Percentiles rank a stretch among this genome's conserved stretches.
Evolutionary conservation across 2,888 invertebrate species (phyloP).

Genomic region (Beris morrisii): DNA sequence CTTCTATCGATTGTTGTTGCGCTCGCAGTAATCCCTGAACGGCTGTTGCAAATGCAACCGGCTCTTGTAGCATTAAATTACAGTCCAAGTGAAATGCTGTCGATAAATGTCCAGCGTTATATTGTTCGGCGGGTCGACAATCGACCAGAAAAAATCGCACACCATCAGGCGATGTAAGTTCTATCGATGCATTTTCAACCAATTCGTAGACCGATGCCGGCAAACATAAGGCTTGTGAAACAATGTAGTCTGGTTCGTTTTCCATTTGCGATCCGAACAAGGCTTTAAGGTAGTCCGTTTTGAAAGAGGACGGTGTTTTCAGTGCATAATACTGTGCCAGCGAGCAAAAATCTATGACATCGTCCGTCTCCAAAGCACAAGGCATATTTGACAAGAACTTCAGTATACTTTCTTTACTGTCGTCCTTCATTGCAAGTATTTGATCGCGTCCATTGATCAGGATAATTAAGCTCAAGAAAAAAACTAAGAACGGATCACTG

Average conservation of each 20-base stretch:
- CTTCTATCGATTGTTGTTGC: conserved; percentile 83
- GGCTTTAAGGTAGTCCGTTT: conserved; percentile 75
- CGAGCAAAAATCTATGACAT: conserved; percentile 95
- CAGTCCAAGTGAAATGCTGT: conserved; percentile 98
- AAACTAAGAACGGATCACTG: conserved; percentile 93
- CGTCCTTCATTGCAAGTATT: conserved; percentile 74
- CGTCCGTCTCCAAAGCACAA: conserved; percentile 85
- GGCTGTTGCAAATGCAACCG: conserved; percentile 90
- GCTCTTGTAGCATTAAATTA: conserved; percentile 95
- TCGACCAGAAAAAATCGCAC: conserved; percentile 95
- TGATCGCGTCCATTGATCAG: conserved; percentile 91
- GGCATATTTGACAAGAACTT: conserved; percentile 75
- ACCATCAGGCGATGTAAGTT: conserved; percentile 63
- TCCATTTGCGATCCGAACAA: conserved; percentile 63
- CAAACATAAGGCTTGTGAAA: conserved; percentile 88
- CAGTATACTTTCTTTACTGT: conserved; percentile 69
- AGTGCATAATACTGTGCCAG: conserved; percentile 94
- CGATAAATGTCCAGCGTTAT: conserved; percentile 94
- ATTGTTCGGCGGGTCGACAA: conserved; percentile 94
- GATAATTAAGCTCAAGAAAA: conserved; percentile 93
- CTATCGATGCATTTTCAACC: conserved; percentile 76
- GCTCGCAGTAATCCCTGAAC: conserved; percentile 86
- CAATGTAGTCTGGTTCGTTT: conserved; percentile 60
- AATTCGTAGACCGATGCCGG: conserved; percentile 95
- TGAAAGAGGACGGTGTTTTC: conserved; percentile 90